phyloP scores from a whole-genome alignment of 2,888 invertebrate species.

The Temnothorax unifasciatus region DNA sequence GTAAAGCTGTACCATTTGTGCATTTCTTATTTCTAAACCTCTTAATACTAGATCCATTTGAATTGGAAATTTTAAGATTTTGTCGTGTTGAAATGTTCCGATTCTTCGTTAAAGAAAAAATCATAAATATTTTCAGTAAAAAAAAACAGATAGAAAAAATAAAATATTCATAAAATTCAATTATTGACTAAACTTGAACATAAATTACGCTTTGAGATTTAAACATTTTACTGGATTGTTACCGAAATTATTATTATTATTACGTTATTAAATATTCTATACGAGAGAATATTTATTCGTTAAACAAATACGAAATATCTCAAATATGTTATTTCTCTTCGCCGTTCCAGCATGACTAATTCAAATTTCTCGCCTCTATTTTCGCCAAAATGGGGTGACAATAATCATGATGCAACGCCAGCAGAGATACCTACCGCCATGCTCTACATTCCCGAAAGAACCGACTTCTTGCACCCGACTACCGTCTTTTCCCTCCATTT shows the following conservation, averaged over 20 bases:
- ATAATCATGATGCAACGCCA: slow-evolving; percentile 47
- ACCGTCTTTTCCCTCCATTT: slow-evolving; percentile 43
- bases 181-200: background rate
- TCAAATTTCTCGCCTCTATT: slow-evolving; percentile 35
- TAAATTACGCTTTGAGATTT: background rate
- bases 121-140: background rate
- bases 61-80: background rate
- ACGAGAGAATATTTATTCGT: background rate
- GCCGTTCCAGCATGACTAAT: slow-evolving; percentile 10
- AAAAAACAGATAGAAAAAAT: background rate
- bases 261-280: background rate
- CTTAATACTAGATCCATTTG: background rate
- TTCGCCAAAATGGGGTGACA: slow-evolving; percentile 21
- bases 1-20: slow-evolving; percentile 21
- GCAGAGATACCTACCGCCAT: slow-evolving; percentile 1
- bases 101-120: background rate
- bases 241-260: background rate
- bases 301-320: slow-evolving; percentile 10
- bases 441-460: slow-evolving; percentile 36
- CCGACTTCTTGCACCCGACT: slow-evolving; percentile 22
- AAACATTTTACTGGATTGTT: background rate
- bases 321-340: background rate
- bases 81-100: background rate
- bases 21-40: background rate
- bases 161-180: background rate